Evolutionary conservation across 1,140 invertebrate species (phyloP).

Genomic region (Drosophila hydei): DNA sequence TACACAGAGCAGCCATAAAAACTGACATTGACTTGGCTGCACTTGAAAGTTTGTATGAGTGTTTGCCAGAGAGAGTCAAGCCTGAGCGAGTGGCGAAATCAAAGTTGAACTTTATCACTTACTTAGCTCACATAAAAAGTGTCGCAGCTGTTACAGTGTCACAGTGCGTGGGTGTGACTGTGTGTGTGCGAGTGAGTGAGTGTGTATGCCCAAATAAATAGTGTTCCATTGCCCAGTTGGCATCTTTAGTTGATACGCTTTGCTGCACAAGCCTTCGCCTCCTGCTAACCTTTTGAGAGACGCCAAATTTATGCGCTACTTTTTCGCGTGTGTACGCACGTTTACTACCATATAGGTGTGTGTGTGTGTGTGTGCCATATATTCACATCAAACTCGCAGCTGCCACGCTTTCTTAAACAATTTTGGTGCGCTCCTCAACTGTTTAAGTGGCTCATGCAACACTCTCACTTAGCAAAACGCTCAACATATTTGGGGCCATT

Average conservation of each 20-base stretch:
- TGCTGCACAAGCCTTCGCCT: conserved; percentile 50
- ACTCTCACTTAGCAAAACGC: conserved; percentile 1
- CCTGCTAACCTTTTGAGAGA: conserved; percentile 36
- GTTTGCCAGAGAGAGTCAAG: conserved; percentile 19
- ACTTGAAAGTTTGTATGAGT: conserved; percentile 33
- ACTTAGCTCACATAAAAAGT: conserved; percentile 61
- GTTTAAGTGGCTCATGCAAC: conserved; percentile 2
- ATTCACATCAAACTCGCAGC: conserved; percentile 65
- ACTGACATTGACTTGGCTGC: conserved; percentile 67
- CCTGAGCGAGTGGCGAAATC: conserved; percentile 62
- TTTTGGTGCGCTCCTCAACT: conserved; percentile 12
- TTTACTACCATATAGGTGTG: conserved; percentile 9
- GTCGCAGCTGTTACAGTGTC: conserved; percentile 33
- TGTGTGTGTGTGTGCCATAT: conserved; percentile 17
- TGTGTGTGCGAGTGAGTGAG: conserved; percentile 10
- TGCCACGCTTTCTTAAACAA: conserved; percentile 58
- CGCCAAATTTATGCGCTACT: conserved; percentile 70
- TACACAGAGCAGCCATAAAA: conserved; percentile 48
- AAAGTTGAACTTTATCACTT: conserved; percentile 76
- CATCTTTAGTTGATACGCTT: conserved; percentile 61
- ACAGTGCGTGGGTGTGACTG: not conserved
- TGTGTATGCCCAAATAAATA: conserved; percentile 62
- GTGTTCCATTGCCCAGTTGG: conserved; percentile 50
- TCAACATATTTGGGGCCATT: not conserved
- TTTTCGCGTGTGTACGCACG: conserved; percentile 40